These are phyloP conservation scores for Hypotaenidia okinawae DNA, from an alignment of 2,797 vertebrate genomes.

Conservation along the genomic window DNA sequence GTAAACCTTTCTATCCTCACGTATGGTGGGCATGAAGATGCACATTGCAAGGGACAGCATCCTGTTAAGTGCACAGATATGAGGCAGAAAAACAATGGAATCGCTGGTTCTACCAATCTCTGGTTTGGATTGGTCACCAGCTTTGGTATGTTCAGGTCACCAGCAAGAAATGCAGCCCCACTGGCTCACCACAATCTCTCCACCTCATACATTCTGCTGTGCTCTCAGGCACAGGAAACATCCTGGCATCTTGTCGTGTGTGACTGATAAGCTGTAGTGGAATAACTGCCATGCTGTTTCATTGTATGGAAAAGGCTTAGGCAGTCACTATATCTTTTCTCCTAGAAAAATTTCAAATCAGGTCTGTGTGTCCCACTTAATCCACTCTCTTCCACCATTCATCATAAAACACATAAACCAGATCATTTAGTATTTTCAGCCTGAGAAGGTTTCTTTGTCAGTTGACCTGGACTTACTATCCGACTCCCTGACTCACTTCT, in stretches of 20 bases:
- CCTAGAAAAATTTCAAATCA: not conserved
- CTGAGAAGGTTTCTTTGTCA: not conserved
- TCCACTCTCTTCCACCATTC: not conserved
- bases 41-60: accelerated
- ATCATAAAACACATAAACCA: not conserved
- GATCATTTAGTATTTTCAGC: not conserved
- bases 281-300: not conserved
- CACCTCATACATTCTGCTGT: not conserved
- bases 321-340: not conserved
- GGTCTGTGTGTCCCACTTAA: not conserved
- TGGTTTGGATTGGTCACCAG: not conserved
- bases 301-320: not conserved
- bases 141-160: not conserved
- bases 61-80: accelerated
- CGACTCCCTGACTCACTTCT: not conserved
- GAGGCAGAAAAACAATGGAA: not conserved
- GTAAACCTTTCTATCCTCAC: not conserved
- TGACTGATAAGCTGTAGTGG: not conserved
- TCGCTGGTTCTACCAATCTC: not conserved
- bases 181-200: accelerated
- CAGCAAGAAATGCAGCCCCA: not conserved
- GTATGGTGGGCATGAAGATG: not conserved
- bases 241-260: not conserved
- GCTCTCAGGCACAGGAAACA: not conserved
- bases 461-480: not conserved